Percentiles rank a stretch among this genome's conserved stretches.
Conservation (phyloP, 2,113 vertebrate genomes). For the Pseudorectes ferrugineus region DNA sequence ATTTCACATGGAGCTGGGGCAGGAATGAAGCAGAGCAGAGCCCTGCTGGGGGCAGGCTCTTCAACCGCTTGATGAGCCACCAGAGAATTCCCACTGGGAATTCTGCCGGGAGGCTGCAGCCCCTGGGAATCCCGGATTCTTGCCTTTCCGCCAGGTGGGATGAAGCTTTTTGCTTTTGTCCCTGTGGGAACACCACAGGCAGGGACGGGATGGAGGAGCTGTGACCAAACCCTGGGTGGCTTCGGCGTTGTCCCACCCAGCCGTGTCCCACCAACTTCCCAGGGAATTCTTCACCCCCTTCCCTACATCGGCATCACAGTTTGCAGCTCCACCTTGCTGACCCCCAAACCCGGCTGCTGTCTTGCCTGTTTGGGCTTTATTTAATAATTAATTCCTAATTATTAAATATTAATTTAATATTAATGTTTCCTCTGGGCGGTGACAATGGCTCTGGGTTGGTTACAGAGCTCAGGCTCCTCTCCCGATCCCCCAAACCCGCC, state of each 20-base stretch:
- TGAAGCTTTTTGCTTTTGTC: neutral
- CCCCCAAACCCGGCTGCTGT: neutral
- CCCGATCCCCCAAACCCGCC: neutral
- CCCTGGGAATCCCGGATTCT: fast-evolving
- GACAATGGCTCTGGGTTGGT: neutral
- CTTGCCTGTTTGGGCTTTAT: neutral
- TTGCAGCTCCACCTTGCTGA: neutral
- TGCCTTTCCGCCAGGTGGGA: neutral
- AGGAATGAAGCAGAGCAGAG: neutral
- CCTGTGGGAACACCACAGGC: neutral
- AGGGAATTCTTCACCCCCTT: neutral
- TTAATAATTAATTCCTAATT: neutral
- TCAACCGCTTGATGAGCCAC: fast-evolving
- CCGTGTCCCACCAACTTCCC: neutral
- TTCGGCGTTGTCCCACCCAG: fast-evolving
- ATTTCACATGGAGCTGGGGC: fast-evolving
- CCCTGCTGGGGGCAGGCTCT: neutral
- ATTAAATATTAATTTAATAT: neutral
- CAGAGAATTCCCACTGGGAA: neutral
- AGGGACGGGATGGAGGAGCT: neutral
- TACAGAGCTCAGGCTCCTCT: neutral
- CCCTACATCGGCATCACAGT: fast-evolving
- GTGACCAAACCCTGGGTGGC: neutral
- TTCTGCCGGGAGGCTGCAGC: neutral
- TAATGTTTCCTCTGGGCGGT: neutral